Percentiles rank a stretch among this genome's conserved stretches.
These are phyloP conservation scores for Mesembrinibis cayennensis DNA, from an alignment of 2,113 vertebrate genomes.

Conservation along the genomic window DNA sequence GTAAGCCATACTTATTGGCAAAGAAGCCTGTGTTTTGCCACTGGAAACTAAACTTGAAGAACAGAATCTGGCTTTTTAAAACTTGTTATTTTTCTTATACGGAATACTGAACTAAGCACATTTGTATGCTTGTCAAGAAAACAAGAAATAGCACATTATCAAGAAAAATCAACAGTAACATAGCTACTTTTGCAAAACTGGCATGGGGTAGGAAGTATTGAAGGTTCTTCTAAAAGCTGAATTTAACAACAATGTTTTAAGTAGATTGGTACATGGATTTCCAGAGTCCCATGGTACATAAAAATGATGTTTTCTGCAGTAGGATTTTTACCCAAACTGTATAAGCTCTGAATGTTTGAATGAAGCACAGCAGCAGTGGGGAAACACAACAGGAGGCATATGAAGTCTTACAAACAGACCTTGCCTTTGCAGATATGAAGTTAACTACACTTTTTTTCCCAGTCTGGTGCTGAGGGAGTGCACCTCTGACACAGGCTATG, in stretches of 20 bases:
- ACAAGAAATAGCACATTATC: neutral
- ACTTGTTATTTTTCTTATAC: neutral
- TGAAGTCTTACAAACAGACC: neutral
- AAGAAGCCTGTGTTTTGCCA: neutral
- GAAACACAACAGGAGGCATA: neutral
- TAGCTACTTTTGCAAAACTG: neutral
- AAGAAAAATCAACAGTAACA: neutral
- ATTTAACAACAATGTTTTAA: conserved; percentile 1
- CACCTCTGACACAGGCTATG: neutral
- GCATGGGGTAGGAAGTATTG: neutral
- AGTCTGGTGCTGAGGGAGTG: neutral
- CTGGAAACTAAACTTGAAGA: neutral
- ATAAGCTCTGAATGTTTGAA: conserved; percentile 13
- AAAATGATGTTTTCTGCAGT: neutral
- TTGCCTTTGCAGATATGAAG: neutral
- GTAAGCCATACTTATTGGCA: neutral
- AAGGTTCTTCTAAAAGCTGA: conserved; percentile 18
- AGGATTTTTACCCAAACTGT: neutral
- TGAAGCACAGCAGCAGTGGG: neutral
- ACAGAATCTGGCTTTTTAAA: neutral
- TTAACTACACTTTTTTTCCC: neutral
- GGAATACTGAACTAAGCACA: neutral
- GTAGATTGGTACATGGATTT: conserved; percentile 13
- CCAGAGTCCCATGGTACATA: neutral
- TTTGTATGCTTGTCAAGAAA: neutral